phyloP scores from a whole-genome alignment of 2,888 invertebrate species.

The Lepidochitona cinerea region DNA sequence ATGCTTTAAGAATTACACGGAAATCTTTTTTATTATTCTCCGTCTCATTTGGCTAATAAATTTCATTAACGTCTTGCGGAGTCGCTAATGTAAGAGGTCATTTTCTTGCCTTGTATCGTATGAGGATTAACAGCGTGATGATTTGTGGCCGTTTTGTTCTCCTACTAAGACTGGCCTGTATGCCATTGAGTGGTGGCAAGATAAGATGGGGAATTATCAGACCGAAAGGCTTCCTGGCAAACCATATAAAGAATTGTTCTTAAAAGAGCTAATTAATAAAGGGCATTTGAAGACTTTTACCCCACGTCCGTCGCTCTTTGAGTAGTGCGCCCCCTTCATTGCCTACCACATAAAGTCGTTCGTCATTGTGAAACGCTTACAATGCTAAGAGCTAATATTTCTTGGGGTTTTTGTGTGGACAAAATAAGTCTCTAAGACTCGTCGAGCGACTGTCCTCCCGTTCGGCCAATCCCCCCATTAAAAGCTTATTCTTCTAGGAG shows the following conservation, averaged over 20 bases:
- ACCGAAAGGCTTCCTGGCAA: neutral
- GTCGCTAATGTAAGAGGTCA: neutral
- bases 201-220: too few relatives aligned
- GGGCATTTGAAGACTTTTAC: neutral
- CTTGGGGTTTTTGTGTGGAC: neutral
- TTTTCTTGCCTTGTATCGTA: neutral
- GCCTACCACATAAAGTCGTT: neutral
- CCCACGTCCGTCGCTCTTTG: neutral
- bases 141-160: too few relatives aligned
- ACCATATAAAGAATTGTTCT: neutral
- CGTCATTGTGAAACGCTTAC: neutral
- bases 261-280: neutral
- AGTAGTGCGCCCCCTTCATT: neutral
- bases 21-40: too few relatives aligned
- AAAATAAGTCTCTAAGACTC: neutral
- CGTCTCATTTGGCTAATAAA: neutral
- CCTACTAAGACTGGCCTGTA: too few relatives aligned
- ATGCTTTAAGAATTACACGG: too few relatives aligned
- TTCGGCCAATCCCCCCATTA: constrained; percentile 1
- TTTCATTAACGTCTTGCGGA: neutral
- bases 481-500: constrained; percentile 2
- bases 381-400: constrained; percentile 6
- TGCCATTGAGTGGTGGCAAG: too few relatives aligned
- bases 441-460: neutral
- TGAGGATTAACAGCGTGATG: too few relatives aligned